Conservation (phyloP, 2,888 invertebrate species). For the Noctua fimbriata region DNA sequence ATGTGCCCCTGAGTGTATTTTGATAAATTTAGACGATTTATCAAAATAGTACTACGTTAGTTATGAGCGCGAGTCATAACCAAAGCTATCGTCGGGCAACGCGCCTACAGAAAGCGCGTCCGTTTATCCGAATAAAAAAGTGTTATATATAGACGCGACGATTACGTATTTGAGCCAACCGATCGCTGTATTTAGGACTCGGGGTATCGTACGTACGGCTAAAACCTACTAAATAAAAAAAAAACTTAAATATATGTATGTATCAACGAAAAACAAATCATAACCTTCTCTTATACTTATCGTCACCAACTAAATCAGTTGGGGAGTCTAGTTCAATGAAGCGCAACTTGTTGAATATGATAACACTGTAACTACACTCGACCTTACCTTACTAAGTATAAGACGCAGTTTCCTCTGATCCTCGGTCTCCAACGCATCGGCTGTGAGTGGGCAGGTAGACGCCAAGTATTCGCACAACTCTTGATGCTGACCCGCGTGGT, state of each 20-base stretch:
- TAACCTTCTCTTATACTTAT: not conserved
- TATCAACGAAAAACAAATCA: not conserved
- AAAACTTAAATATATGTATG: not conserved
- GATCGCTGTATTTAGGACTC: not conserved
- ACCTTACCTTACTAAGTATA: slow-evolving; percentile 93
- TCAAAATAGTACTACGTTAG: too few species aligned
- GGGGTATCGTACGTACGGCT: not conserved
- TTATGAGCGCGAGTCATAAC: not conserved
- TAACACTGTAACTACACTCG: not conserved
- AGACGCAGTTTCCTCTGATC: slow-evolving; percentile 96
- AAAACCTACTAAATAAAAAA: not conserved
- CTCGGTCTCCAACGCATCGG: slow-evolving; percentile 95
- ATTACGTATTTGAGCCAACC: not conserved
- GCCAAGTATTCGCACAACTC: slow-evolving; percentile 95
- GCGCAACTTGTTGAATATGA: not conserved
- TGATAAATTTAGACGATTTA: too few species aligned
- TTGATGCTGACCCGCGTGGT: slow-evolving; percentile 95
- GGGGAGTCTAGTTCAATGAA: not conserved
- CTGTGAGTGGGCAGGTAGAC: slow-evolving; percentile 95
- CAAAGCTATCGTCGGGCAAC: not conserved
- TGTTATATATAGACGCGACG: too few species aligned
- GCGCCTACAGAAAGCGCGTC: not conserved
- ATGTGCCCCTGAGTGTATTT: too few species aligned
- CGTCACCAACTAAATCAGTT: not conserved
- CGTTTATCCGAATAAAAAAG: not conserved